Evolutionary conservation across 2,888 invertebrate genomes (phyloP).

Genomic region (Liodrosophila aerea): DNA sequence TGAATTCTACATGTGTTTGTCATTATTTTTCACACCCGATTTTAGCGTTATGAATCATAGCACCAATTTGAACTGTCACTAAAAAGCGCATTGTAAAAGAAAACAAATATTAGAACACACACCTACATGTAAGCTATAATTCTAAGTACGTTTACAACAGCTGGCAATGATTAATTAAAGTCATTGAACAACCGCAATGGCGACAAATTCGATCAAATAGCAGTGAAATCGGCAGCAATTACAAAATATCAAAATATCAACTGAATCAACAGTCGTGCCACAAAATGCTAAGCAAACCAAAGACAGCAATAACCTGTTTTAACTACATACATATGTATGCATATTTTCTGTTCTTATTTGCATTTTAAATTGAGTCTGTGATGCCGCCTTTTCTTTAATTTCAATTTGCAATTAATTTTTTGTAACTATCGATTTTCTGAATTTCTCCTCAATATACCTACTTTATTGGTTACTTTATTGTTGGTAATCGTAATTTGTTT

Average conservation of each 20-base stretch:
- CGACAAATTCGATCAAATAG: no score
- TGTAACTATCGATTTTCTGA: constrained; percentile 28
- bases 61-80: constrained; percentile 33
- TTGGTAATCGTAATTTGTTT: constrained; percentile 56
- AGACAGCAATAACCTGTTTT: constrained; percentile 71
- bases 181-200: no score
- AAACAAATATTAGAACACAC: constrained; percentile 48
- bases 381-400: constrained; percentile 33
- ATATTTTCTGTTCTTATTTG: constrained; percentile 51
- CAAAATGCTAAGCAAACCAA: no score
- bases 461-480: constrained; percentile 27
- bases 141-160: no score
- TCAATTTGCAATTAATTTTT: constrained; percentile 40
- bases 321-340: constrained; percentile 32
- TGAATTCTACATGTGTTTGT: constrained; percentile 58
- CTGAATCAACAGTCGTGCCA: no score
- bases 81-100: constrained; percentile 17
- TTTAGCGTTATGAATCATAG: constrained; percentile 55
- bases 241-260: no score
- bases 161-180: no score
- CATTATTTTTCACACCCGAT: constrained; percentile 19
- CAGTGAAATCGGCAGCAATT: no score
- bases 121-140: no score
- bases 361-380: constrained; percentile 59
- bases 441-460: constrained; percentile 55